A percentile compares a stretch with the other conserved stretches of the same genome.
phyloP scores from a whole-genome alignment of 1,140 invertebrate species.

The Probaryconus sp. region DNA sequence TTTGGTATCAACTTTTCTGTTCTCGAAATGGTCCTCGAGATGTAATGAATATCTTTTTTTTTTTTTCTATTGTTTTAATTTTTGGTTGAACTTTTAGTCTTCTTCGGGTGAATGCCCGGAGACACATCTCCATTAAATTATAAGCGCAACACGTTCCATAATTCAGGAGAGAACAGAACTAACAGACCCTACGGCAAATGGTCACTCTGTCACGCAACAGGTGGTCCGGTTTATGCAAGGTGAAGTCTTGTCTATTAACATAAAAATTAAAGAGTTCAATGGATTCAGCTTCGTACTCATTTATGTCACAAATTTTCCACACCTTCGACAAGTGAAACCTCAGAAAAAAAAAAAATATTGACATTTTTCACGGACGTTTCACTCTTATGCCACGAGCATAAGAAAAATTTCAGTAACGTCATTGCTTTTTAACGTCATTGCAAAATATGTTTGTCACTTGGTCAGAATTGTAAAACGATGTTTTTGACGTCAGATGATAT shows the following conservation, averaged over 20 bases:
- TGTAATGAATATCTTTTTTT: constrained; percentile 6
- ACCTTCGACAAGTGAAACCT: too few relatives aligned
- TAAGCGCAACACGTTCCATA: constrained; percentile 59
- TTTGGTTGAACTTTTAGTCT: constrained; percentile 2
- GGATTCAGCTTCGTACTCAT: too few relatives aligned
- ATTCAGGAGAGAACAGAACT: constrained; percentile 63
- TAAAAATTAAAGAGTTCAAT: constrained; percentile 14
- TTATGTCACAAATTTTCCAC: too few relatives aligned
- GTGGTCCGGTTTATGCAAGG: constrained; percentile 60
- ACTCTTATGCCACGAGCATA: too few relatives aligned
- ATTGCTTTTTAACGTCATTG: too few relatives aligned
- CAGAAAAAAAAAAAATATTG: too few relatives aligned
- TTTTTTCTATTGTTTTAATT: constrained; percentile 10
- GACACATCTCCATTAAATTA: constrained; percentile 11
- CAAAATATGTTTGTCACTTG: too few relatives aligned
- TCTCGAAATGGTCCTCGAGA: too few relatives aligned
- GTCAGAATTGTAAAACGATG: constrained; percentile 1
- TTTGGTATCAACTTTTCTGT: too few relatives aligned
- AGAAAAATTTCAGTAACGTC: too few relatives aligned
- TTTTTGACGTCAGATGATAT: neutral
- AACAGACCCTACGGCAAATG: constrained; percentile 62
- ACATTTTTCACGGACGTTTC: too few relatives aligned
- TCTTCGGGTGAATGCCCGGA: neutral
- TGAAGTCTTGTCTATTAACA: constrained; percentile 17
- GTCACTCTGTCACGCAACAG: constrained; percentile 69